Conservation (phyloP, 2,797 vertebrate species). For the Tapirus indicus region DNA sequence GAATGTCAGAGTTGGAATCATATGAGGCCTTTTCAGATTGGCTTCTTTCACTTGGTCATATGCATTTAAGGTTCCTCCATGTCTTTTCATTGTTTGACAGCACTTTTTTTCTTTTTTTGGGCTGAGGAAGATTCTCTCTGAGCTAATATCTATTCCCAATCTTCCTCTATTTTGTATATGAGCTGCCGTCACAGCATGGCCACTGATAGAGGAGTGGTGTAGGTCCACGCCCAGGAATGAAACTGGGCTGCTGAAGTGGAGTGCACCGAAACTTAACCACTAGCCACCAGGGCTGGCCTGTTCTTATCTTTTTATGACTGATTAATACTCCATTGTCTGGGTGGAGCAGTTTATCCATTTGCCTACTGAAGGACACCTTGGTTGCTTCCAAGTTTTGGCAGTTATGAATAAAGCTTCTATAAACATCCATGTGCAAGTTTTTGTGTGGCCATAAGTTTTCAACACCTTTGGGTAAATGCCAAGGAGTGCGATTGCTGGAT, state of each 20-base stretch:
- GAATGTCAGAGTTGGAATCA: neutral
- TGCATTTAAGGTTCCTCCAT: too few relatives aligned
- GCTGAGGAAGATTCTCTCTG: too few relatives aligned
- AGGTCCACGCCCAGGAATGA: too few relatives aligned
- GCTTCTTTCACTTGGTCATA: neutral
- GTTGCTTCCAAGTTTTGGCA: neutral
- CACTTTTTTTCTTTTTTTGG: neutral
- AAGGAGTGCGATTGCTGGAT: neutral
- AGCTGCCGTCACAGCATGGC: too few relatives aligned
- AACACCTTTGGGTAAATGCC: neutral
- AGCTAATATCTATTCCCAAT: too few relatives aligned
- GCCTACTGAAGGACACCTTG: neutral
- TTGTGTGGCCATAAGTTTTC: neutral
- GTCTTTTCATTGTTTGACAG: neutral
- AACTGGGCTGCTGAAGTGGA: too few relatives aligned
- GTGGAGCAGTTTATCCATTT: neutral
- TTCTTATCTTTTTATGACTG: too few relatives aligned
- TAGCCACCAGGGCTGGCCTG: too few relatives aligned
- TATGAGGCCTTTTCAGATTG: neutral
- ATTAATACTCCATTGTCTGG: neutral
- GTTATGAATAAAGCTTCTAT: neutral
- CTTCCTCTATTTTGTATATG: too few relatives aligned
- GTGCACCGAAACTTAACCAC: too few relatives aligned
- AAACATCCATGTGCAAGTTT: neutral
- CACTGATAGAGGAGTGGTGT: too few relatives aligned